Base-by-base conservation (phyloP, 2,113 vertebrate genomes). In the Amphilophus citrinellus region DNA sequence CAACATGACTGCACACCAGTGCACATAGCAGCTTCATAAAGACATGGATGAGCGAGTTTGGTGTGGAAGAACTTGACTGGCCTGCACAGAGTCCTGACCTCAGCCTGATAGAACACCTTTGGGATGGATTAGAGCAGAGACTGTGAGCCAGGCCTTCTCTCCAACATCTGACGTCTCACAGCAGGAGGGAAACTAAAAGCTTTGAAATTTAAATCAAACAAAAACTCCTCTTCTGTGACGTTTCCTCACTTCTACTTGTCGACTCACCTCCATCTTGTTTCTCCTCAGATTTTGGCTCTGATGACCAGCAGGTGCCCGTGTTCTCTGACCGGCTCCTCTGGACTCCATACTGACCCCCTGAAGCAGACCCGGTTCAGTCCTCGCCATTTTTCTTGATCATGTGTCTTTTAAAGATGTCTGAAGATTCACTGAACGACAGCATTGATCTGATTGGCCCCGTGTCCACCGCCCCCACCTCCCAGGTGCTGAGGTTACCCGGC, bases 271-370 rank as follows among this genome's bases (percentile, higher is more conserved):
- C 8, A 7, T 18, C 30, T 10, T 84, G 35, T 77, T 22, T 68
- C 17, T 44, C 27, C 27, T n/a, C n/a, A 84, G 95, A 95, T 30
- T 78, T 90, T 0, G 58, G 78, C 47, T 87, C 82, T 1, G 92
- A 94, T 18, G 92, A 95, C 83, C 94, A 95, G 91, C 94, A 93
- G 82, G 90, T 90, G 11, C 93, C 95, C 0, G 76, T 88, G 10
- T 89, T 93, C 20, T 90, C 90, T 0, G 93, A 95, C 76, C 92
- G 92, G 87, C 90, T 93, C 15, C 68, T 92, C 57, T 96, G 96
- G 95, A 95, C 91, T 42, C 94, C 85, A 2, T 94, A 94, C 60
- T 95, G 90, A 93, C 1, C 3, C 1, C 10, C 53, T 15, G 78
- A 50, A 13, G 39, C 60, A 5, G 44, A 20, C 18, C 2, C 1